A percentile compares a stretch with the other conserved stretches of the same genome.
phyloP scores from a whole-genome alignment of 2,797 vertebrate species.

The Halcyon leucocephala region DNA sequence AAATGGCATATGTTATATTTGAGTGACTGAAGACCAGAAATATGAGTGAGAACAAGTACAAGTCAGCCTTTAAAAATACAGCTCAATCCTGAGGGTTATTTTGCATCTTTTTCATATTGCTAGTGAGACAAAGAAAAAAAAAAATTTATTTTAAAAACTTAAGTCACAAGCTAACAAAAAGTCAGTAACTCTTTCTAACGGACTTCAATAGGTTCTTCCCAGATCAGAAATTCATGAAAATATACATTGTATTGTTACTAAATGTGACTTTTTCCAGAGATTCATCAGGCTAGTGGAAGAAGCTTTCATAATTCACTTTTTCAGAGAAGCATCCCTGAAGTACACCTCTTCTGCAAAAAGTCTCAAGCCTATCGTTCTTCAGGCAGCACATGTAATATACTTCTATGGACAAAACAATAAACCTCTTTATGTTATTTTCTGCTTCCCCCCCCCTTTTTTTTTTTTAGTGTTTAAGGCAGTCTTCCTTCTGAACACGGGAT shows the following conservation, averaged over 20 bases:
- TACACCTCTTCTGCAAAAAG: not conserved
- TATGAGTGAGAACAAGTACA: not conserved
- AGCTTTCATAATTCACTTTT: not conserved
- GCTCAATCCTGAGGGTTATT: not conserved
- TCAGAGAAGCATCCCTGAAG: not conserved
- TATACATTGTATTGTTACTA: not conserved
- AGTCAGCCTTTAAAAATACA: not conserved
- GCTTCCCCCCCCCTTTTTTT: not conserved
- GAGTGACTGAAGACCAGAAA: slow-evolving; percentile 33
- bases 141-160: not conserved
- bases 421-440: not conserved
- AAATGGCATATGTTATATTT: slow-evolving; percentile 38
- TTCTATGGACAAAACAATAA: not conserved
- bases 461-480: not conserved
- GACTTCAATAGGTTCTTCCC: not conserved
- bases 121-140: not conserved
- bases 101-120: not conserved
- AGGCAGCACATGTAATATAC: not conserved
- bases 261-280: not conserved
- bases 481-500: not conserved
- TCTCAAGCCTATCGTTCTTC: not conserved
- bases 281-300: not conserved
- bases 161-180: not conserved
- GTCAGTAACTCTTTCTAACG: not conserved
- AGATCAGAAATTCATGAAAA: not conserved